Conservation (phyloP, 2,888 invertebrate species). For the Cantharis nigra region DNA sequence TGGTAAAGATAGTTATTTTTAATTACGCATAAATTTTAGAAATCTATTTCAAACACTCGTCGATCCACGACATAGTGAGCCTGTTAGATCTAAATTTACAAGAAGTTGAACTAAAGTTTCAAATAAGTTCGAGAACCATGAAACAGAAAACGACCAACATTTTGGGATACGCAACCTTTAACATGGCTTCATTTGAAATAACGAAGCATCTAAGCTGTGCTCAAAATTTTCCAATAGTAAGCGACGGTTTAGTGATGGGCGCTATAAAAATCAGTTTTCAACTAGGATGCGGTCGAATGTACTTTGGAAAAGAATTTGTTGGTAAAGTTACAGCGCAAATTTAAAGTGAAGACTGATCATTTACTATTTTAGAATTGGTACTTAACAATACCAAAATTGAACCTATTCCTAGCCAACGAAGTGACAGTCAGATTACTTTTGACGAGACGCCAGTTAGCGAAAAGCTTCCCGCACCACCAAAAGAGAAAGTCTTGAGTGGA, state of each 20-base stretch:
- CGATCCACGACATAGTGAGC: constrained; percentile 53
- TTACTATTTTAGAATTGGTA: constrained; percentile 18
- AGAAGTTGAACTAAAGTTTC: constrained; percentile 52
- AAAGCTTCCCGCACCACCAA: background rate
- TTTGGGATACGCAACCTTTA: constrained; percentile 55
- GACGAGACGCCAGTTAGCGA: constrained; percentile 5
- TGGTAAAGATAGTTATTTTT: background rate
- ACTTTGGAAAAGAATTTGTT: constrained; percentile 59
- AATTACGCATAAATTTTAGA: constrained; percentile 42
- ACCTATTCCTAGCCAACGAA: constrained; percentile 6
- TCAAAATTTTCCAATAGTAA: constrained; percentile 52
- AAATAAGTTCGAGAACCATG: constrained; percentile 54
- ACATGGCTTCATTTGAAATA: constrained; percentile 49
- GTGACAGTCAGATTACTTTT: background rate
- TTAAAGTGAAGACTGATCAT: background rate
- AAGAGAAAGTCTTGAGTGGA: background rate
- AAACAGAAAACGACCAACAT: constrained; percentile 55
- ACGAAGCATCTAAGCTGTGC: constrained; percentile 49
- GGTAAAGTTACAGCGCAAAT: constrained; percentile 43
- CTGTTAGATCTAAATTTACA: constrained; percentile 45
- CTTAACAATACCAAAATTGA: constrained; percentile 14
- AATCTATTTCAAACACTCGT: constrained; percentile 56
- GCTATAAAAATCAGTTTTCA: constrained; percentile 56
- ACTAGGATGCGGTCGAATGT: constrained; percentile 57
- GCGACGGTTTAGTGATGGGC: constrained; percentile 53